phyloP scores from a whole-genome alignment of 2,797 vertebrate species.

The Notolepis coatsorum region DNA sequence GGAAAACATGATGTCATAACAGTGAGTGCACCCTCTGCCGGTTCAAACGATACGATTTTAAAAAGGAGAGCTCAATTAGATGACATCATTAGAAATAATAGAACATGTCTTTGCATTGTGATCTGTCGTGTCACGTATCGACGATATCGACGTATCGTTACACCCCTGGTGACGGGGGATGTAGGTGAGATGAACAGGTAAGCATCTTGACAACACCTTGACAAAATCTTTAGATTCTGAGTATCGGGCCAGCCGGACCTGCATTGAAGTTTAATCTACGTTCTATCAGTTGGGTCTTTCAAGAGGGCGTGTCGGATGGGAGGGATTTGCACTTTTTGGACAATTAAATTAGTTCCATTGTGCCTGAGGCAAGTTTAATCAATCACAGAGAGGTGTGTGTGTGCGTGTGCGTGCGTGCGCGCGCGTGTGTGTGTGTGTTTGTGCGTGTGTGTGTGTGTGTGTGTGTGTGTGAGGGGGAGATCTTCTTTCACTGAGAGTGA shows the following conservation, averaged over 20 bases:
- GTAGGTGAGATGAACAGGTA: constrained; percentile 36
- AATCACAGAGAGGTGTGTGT: background rate
- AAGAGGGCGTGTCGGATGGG: background rate
- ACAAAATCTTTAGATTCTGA: constrained; percentile 36
- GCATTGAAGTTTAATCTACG: background rate
- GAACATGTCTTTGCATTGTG: no score
- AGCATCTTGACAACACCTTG: constrained; percentile 18
- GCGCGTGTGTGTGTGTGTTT: background rate
- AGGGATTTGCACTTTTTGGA: background rate
- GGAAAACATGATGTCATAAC: no score
- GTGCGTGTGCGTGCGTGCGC: background rate
- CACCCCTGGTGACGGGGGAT: constrained; percentile 36
- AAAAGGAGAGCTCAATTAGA: no score
- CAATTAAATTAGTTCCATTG: background rate
- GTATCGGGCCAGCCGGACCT: constrained; percentile 1
- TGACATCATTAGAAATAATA: no score
- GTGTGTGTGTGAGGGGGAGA: no score
- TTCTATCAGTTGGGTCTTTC: background rate
- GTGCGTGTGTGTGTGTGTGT: no score
- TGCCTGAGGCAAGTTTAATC: constrained; percentile 3
- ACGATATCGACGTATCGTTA: no score
- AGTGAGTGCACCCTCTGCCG: no score
- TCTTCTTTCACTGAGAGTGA: background rate
- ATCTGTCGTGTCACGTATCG: no score
- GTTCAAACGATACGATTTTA: no score